phyloP scores from a whole-genome alignment of 2,888 invertebrate genomes.

The Drosophila rellima region DNA sequence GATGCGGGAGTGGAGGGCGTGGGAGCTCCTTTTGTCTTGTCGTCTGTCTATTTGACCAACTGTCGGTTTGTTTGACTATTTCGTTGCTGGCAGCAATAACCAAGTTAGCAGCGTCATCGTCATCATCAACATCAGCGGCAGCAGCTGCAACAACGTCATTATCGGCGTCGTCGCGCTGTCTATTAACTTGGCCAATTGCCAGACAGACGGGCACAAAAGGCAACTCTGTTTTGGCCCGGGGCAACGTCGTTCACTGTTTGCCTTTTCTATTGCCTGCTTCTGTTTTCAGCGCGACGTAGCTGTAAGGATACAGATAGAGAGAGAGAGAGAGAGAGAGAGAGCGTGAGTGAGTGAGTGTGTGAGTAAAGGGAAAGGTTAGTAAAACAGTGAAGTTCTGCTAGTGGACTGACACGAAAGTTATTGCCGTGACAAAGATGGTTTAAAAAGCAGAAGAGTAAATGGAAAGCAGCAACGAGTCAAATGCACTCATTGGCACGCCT shows the following conservation, averaged over 20 bases:
- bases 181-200: conserved; percentile 83
- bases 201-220: conserved; percentile 59
- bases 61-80: conserved; percentile 36
- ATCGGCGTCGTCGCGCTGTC: conserved; percentile 56
- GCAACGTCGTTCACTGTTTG: conserved; percentile 51
- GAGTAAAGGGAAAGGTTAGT: conserved; percentile 11
- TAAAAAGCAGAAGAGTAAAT: conserved; percentile 25
- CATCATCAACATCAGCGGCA: conserved; percentile 68
- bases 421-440: conserved; percentile 72
- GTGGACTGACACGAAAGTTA: conserved; percentile 78
- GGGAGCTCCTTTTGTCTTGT: conserved; percentile 30
- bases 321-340: background rate
- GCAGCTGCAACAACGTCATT: conserved; percentile 71
- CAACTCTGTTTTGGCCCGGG: conserved; percentile 50
- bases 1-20: background rate
- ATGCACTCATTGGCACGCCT: conserved; percentile 58
- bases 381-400: conserved; percentile 61
- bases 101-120: conserved; percentile 78
- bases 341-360: conserved; percentile 2
- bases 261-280: conserved; percentile 57
- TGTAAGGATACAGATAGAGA: conserved; percentile 48
- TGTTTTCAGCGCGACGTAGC: conserved; percentile 50
- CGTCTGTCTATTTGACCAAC: conserved; percentile 20
- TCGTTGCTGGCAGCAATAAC: conserved; percentile 72
- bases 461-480: conserved; percentile 33